Evolutionary conservation across 2,113 vertebrate species (phyloP).

Genomic region (Cyphomyrus discorhynchus): DNA sequence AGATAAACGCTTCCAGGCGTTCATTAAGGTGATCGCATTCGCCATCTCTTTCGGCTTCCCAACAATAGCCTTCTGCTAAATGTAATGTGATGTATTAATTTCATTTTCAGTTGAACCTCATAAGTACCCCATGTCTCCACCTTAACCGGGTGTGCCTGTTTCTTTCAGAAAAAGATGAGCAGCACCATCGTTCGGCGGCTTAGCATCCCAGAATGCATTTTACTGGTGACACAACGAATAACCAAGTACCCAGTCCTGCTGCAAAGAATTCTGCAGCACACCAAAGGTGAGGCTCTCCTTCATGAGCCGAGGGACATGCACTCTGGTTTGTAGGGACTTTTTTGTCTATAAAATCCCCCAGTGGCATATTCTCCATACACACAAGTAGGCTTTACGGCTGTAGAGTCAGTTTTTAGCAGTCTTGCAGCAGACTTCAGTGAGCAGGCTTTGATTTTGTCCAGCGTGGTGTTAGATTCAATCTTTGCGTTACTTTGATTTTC

Average conservation of each 20-base stretch:
- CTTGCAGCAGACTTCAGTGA: not conserved
- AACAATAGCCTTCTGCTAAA: not conserved
- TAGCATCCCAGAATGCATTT: constrained; percentile 83
- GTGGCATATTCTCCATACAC: not conserved
- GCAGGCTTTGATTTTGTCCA: not conserved
- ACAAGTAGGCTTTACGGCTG: not conserved
- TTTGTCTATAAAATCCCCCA: not conserved
- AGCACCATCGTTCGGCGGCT: constrained; percentile 77
- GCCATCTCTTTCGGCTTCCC: not conserved
- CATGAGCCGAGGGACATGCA: not conserved
- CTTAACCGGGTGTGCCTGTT: not conserved
- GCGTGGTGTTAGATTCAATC: not conserved
- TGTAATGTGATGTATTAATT: not conserved
- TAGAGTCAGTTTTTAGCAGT: not conserved
- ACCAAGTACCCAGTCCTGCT: constrained; percentile 88
- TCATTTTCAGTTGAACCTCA: not conserved
- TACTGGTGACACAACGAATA: constrained; percentile 87
- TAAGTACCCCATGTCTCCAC: not conserved
- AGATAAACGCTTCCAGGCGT: constrained; percentile 89
- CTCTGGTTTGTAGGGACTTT: not conserved
- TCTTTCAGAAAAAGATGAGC: constrained; percentile 80
- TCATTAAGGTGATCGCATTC: constrained; percentile 68
- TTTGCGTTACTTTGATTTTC: not conserved
- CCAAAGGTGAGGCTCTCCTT: constrained; percentile 63
- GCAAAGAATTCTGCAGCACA: constrained; percentile 81